A percentile compares a stretch with the other conserved stretches of the same genome.
phyloP scores from a whole-genome alignment of 1,140 invertebrate species.

The Calosoma granatense region DNA sequence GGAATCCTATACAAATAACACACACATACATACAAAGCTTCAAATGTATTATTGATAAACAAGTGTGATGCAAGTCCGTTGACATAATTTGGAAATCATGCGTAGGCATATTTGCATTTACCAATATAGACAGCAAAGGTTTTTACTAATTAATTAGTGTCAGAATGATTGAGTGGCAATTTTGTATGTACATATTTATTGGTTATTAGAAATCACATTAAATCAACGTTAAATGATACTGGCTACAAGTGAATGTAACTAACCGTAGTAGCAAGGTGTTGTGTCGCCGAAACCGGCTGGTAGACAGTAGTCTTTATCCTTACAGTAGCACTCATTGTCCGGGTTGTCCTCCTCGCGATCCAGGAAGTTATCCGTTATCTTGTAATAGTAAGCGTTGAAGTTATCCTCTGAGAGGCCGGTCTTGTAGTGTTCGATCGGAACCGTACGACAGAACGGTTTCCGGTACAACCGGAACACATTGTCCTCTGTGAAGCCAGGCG shows the following conservation, averaged over 20 bases:
- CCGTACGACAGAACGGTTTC: slow-evolving; percentile 54
- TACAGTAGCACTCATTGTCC: slow-evolving; percentile 53
- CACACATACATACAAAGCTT: too few species aligned
- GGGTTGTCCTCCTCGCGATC: slow-evolving; percentile 42
- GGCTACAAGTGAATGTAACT: too few species aligned
- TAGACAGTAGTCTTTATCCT: slow-evolving; percentile 38
- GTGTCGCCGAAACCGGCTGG: slow-evolving; percentile 53
- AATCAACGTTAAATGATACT: too few species aligned
- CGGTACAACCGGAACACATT: slow-evolving; percentile 48
- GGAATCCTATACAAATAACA: slow-evolving; percentile 43
- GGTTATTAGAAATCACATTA: too few species aligned
- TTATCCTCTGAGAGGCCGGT: slow-evolving; percentile 30
- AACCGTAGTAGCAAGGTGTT: slow-evolving; percentile 64
- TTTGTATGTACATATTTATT: too few species aligned
- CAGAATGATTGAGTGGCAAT: too few species aligned
- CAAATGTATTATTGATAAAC: too few species aligned
- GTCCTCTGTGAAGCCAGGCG: slow-evolving; percentile 40
- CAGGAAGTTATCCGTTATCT: slow-evolving; percentile 42
- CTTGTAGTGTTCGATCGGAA: slow-evolving; percentile 43
- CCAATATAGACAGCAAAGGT: too few species aligned
- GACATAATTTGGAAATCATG: too few species aligned
- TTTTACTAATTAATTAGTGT: too few species aligned
- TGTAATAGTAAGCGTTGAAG: slow-evolving; percentile 36
- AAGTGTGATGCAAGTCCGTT: too few species aligned
- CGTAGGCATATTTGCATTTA: too few species aligned